Conservation (phyloP, 2,113 vertebrate genomes). For the Columbina picui region DNA sequence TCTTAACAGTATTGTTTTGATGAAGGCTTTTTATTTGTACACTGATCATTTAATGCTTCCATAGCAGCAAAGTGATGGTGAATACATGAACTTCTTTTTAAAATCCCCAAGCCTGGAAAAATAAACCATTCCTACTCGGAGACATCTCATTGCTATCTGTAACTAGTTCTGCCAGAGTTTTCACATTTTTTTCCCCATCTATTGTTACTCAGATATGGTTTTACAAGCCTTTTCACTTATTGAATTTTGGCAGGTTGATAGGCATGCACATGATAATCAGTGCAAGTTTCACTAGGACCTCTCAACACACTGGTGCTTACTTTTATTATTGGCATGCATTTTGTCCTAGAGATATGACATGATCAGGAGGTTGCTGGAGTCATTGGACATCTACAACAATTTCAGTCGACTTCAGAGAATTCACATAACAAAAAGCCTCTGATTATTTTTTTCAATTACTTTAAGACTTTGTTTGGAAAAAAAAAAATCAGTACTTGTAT, state of each 20-base stretch:
- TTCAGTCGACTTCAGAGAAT: background rate
- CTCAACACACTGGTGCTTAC: background rate
- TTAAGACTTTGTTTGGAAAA: background rate
- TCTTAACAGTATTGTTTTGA: background rate
- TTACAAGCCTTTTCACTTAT: background rate
- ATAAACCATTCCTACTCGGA: background rate
- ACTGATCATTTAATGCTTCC: background rate
- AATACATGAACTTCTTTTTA: background rate
- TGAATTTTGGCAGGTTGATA: background rate
- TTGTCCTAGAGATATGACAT: background rate
- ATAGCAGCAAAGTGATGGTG: background rate
- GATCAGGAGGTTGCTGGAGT: background rate
- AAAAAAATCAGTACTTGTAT: background rate
- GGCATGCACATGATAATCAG: background rate
- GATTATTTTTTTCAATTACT: background rate
- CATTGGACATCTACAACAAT: background rate
- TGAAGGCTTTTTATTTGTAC: background rate
- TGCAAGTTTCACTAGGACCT: background rate
- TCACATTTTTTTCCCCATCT: background rate
- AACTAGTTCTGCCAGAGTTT: background rate
- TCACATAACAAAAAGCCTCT: background rate
- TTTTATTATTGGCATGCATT: background rate
- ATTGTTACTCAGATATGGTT: background rate
- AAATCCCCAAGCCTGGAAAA: background rate
- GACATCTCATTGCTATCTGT: background rate